Conservation (phyloP, 2,888 invertebrate species). For the Coelopa pilipes region DNA sequence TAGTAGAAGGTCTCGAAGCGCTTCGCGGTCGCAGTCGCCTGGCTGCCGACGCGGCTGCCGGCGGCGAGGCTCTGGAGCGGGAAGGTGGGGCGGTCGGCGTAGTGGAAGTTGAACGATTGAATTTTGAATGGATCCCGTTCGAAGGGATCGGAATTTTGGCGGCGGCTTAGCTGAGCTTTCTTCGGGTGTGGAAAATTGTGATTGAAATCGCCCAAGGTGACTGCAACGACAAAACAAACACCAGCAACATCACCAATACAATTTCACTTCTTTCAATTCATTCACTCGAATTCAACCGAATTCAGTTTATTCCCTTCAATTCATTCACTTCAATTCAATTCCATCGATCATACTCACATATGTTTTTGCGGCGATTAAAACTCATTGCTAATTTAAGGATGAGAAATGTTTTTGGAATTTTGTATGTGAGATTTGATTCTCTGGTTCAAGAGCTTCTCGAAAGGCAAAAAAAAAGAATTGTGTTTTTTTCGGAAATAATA, state of each 20-base stretch:
- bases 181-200: constrained; percentile 36
- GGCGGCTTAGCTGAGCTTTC: constrained; percentile 37
- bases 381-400: constrained; percentile 48
- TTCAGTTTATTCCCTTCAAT: too few species aligned
- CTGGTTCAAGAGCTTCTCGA: constrained; percentile 39
- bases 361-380: constrained; percentile 43
- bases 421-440: constrained; percentile 26
- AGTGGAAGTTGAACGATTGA: constrained; percentile 60
- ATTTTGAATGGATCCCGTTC: constrained; percentile 61
- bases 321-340: too few species aligned
- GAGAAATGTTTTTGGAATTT: constrained; percentile 43
- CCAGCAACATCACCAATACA: background rate
- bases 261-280: too few species aligned
- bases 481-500: constrained; percentile 36
- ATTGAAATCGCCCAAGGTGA: constrained; percentile 47
- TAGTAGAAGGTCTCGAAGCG: constrained; percentile 53
- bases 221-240: constrained; percentile 26
- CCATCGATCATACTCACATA: constrained; percentile 45
- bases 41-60: constrained; percentile 18
- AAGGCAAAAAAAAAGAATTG: constrained; percentile 36
- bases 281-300: too few species aligned
- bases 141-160: constrained; percentile 52
- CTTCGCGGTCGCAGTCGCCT: constrained; percentile 28
- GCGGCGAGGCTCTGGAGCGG: constrained; percentile 42
- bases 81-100: constrained; percentile 56